Conservation (phyloP, 2,888 invertebrate genomes). For the Epiblema foenella region DNA sequence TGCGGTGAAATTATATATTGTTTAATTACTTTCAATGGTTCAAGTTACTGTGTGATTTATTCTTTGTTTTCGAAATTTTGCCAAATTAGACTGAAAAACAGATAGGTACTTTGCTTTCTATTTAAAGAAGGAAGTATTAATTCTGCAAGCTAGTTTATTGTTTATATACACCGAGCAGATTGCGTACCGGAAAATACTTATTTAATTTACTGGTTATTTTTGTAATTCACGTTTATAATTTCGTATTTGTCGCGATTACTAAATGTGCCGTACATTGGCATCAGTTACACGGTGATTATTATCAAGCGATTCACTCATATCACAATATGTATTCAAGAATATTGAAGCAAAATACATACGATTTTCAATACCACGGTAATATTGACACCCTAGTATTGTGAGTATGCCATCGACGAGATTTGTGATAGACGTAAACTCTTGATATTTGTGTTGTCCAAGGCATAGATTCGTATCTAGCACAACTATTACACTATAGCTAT, state of each 20-base stretch:
- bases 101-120: slow-evolving; percentile 13
- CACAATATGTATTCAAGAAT: no score
- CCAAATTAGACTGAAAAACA: slow-evolving; percentile 17
- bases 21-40: slow-evolving; percentile 33
- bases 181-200: no score
- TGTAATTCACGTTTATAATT: no score
- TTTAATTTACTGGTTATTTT: no score
- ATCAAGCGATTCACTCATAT: no score
- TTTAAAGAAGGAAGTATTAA: not conserved
- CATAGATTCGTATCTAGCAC: slow-evolving; percentile 34
- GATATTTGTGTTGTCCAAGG: slow-evolving; percentile 42
- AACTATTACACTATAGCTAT: not conserved
- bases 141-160: not conserved
- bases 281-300: no score
- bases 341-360: no score
- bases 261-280: slow-evolving; percentile 6
- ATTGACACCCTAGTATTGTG: no score
- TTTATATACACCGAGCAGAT: no score
- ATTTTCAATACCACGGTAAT: no score
- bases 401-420: no score
- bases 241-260: slow-evolving; percentile 9
- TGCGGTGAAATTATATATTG: slow-evolving; percentile 32
- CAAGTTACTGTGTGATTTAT: slow-evolving; percentile 29
- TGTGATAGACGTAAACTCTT: slow-evolving; percentile 29
- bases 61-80: slow-evolving; percentile 12